Evolutionary conservation across 2,888 invertebrate species (phyloP).

Genomic region (Nymphalis c-album): DNA sequence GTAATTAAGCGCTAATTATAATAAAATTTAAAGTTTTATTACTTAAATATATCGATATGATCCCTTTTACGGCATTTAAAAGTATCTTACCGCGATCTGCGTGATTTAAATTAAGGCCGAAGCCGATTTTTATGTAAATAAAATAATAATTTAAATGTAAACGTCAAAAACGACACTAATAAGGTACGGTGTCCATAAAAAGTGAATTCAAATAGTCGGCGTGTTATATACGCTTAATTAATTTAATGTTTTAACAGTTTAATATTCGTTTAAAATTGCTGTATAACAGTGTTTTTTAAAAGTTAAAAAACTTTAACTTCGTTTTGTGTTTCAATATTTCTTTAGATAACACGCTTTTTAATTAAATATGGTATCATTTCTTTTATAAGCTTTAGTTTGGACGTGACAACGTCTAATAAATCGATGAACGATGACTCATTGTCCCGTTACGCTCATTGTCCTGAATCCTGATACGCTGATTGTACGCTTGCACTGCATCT

Average conservation of each 20-base stretch:
- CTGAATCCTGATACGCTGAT: too few species aligned
- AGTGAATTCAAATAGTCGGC: conserved; percentile 17
- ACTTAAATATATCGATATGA: conserved; percentile 19
- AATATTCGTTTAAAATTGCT: background rate
- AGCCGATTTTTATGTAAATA: conserved; percentile 21
- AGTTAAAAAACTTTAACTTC: background rate
- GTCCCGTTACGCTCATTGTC: too few species aligned
- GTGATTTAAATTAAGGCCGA: conserved; percentile 15
- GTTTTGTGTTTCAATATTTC: background rate
- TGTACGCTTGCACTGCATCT: too few species aligned
- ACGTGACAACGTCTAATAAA: too few species aligned
- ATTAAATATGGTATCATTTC: too few species aligned
- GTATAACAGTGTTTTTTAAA: background rate
- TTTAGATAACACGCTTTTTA: too few species aligned
- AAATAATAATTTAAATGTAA: conserved; percentile 17
- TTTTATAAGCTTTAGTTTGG: too few species aligned
- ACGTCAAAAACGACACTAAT: conserved; percentile 17
- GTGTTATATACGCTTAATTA: conserved; percentile 22
- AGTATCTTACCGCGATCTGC: conserved; percentile 9
- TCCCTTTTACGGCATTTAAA: conserved; percentile 16
- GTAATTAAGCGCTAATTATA: conserved; percentile 24
- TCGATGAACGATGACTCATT: too few species aligned
- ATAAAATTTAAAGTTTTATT: conserved; percentile 29
- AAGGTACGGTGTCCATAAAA: conserved; percentile 20
- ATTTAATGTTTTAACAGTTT: conserved; percentile 12